Percentiles rank a stretch among this genome's conserved stretches.
Evolutionary conservation across 2,797 vertebrate species (phyloP).

Genomic region (Pseudotriccus pelzelni): DNA sequence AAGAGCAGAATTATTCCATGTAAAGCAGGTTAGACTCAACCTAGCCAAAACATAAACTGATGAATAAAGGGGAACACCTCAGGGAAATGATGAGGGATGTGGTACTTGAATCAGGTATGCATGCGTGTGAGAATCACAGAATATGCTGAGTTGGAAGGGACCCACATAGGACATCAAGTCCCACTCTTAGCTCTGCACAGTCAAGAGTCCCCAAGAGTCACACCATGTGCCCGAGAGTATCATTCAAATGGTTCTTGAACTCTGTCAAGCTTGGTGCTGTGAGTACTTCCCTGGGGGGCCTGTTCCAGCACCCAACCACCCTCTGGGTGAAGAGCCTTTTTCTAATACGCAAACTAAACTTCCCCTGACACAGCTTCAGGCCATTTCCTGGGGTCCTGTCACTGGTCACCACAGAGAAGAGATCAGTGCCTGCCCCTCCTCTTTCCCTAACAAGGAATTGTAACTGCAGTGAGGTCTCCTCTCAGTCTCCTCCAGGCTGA

Average conservation of each 20-base stretch:
- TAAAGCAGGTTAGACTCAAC: not conserved
- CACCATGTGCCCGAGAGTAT: not conserved
- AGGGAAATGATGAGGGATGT: not conserved
- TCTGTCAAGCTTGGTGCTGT: not conserved
- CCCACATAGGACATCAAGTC: not conserved
- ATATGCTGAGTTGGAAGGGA: not conserved
- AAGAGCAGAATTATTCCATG: not conserved
- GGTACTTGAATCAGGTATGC: not conserved
- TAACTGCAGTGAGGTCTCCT: not conserved
- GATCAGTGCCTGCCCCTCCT: not conserved
- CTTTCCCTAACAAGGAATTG: not conserved
- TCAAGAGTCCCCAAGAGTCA: not conserved
- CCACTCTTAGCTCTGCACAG: no score
- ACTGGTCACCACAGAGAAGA: not conserved
- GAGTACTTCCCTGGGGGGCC: not conserved
- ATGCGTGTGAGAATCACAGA: not conserved
- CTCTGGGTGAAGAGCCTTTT: not conserved
- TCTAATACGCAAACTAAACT: not conserved
- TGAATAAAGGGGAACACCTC: not conserved
- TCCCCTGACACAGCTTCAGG: not conserved
- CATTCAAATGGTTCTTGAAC: not conserved
- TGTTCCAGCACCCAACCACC: not conserved
- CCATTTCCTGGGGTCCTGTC: not conserved
- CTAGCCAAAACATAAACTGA: not conserved
- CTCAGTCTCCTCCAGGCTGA: not conserved